These are phyloP conservation scores for Heliopora coerulea DNA, from an alignment of 92 coral and sea anemone species.

Conservation along the genomic window DNA sequence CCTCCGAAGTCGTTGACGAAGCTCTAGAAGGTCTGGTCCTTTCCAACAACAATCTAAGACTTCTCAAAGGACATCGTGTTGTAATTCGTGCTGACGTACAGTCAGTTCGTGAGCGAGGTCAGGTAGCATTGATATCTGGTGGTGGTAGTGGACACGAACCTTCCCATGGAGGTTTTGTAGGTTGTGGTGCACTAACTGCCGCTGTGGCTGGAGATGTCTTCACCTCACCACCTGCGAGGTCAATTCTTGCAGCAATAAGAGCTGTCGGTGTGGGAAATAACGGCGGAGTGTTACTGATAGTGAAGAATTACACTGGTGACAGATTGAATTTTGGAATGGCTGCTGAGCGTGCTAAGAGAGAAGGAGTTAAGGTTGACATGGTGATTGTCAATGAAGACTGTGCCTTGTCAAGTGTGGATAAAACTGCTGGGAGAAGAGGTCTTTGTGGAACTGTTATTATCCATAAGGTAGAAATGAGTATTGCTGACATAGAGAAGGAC, in stretches of 20 bases:
- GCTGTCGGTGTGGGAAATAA: conserved; percentile 79
- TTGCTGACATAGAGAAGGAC: neutral
- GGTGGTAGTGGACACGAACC: conserved; percentile 99
- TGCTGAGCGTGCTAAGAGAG: conserved; percentile 88
- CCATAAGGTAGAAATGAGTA: conserved; percentile 71
- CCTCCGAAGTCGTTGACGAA: conserved; percentile 76
- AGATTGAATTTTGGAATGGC: conserved; percentile 94
- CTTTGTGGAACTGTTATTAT: conserved; percentile 93
- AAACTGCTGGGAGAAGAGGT: conserved; percentile 97
- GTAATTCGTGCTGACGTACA: conserved; percentile 73
- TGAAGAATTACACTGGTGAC: conserved; percentile 97
- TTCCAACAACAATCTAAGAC: conserved; percentile 70
- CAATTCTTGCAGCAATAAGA: conserved; percentile 88
- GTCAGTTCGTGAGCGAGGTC: conserved; percentile 66
- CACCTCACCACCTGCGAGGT: conserved; percentile 92
- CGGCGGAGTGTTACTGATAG: conserved; percentile 84
- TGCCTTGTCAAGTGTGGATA: conserved; percentile 87
- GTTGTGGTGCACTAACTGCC: conserved; percentile 92
- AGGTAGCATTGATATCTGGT: conserved; percentile 82
- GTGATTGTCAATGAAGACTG: conserved; percentile 95
- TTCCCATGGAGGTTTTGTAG: conserved; percentile 87
- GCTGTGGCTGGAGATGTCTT: conserved; percentile 95
- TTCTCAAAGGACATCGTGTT: conserved; percentile 83
- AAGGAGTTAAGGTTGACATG: conserved; percentile 89
- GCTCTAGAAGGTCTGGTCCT: conserved; percentile 86